Base-by-base conservation (phyloP, 1,140 invertebrate genomes). In the Leptopilina clavipes region DNA sequence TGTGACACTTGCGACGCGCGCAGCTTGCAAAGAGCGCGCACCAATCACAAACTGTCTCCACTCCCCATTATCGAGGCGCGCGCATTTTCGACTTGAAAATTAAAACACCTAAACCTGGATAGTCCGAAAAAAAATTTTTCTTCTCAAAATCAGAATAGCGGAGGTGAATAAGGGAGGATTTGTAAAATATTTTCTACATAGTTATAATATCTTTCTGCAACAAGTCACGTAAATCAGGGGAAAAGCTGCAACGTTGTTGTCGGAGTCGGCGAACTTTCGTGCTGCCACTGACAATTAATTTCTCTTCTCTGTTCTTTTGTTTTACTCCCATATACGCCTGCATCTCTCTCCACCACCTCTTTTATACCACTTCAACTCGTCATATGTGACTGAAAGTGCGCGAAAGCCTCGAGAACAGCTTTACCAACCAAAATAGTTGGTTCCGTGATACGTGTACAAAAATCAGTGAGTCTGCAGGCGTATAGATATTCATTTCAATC, bases 271-370 rank as follows among this genome's bases (percentile, higher is more conserved):
- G 54, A 72, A 72, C 65, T 72, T 72, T 52, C 74, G 48, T 77
- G 75, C 82, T 85, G 84, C 75, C 78, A 73, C 78, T 85, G 84
- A 85, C 85, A 86, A 86, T 84, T 86, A 85, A 86, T 86, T 86
- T 86, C 83, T 83, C 83, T 85, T 82, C 79, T 76, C 71, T 77
- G 78, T 77, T 73, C 76, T 75, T 83, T 76, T 76, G 80, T 85
- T 81, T 77, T 75, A 54, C 78, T 77, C 78, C 76, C 76, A 73
- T 52, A 40, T 52, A 43, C 76, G 71, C 54, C 19, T 70, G 45
- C 70, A 78, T 74, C 75, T 74, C 75, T 80, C 80, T 40, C 76
- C 45, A 40, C 75, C 45, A 78, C 45, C 52, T 54, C 75, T 72
- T 59, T 31, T 78, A 31, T 76, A 44, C 70, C 31, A 31, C 56